A percentile compares a stretch with the other conserved stretches of the same genome.
These are phyloP conservation scores for Hemiprocne comata DNA, from an alignment of 2,113 vertebrate genomes.

Conservation along the genomic window DNA sequence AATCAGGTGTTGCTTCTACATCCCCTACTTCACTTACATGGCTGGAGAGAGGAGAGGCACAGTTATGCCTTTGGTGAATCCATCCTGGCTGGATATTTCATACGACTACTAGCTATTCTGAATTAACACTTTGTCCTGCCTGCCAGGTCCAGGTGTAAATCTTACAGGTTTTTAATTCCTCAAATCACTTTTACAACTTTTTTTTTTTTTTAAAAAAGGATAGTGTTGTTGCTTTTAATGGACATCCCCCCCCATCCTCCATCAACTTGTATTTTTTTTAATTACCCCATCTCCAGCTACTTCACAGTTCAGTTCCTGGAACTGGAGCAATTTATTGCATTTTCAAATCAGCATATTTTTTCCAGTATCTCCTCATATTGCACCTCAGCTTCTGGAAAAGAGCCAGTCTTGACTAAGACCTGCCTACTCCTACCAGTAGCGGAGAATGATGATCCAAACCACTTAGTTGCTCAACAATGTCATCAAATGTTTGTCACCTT, in stretches of 20 bases:
- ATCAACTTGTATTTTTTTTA: not conserved
- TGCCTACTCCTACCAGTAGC: not conserved
- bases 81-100: not conserved
- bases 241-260: too few species aligned
- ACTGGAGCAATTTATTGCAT: not conserved
- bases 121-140: not conserved
- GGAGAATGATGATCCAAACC: not conserved
- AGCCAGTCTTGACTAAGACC: not conserved
- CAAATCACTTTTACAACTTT: not conserved
- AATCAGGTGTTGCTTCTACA: not conserved
- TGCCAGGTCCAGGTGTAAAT: not conserved
- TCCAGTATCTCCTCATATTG: not conserved
- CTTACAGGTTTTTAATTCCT: not conserved
- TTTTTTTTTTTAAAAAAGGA: not conserved
- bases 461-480: not conserved
- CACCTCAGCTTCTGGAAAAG: not conserved
- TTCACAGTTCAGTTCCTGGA: not conserved
- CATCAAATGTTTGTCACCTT: not conserved
- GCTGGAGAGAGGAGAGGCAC: not conserved
- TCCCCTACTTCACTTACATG: not conserved
- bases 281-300: not conserved
- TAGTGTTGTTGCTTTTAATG: not conserved
- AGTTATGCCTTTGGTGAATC: not conserved
- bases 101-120: not conserved
- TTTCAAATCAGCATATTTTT: not conserved